Conservation (phyloP, 2,888 invertebrate species). For the Cacoxenus indagator region DNA sequence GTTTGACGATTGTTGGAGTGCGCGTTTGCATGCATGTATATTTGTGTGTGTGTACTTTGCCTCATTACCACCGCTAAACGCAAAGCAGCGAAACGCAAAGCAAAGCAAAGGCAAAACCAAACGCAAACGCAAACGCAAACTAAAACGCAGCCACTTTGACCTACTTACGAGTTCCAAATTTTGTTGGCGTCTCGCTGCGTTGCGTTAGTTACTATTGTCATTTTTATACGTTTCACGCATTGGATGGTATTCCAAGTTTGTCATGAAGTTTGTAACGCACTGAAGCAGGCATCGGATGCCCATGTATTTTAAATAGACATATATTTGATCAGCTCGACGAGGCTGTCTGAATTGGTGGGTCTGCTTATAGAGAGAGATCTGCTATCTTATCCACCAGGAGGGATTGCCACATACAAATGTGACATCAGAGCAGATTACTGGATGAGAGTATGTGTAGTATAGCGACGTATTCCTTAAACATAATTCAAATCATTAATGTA, state of each 20-base stretch:
- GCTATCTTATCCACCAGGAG: too few species aligned
- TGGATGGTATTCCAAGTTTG: constrained; percentile 41
- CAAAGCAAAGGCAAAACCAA: constrained; percentile 26
- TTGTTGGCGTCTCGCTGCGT: constrained; percentile 30
- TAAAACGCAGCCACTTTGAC: constrained; percentile 54
- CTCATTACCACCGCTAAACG: constrained; percentile 16
- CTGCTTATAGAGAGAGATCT: too few species aligned
- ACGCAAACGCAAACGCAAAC: constrained; percentile 13
- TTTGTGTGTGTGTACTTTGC: constrained; percentile 1
- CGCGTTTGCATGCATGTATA: neutral
- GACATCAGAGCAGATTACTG: too few species aligned
- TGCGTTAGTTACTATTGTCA: neutral
- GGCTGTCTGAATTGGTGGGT: too few species aligned
- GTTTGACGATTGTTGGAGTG: neutral
- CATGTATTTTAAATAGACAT: too few species aligned
- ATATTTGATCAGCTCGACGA: too few species aligned
- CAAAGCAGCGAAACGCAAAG: constrained; percentile 24
- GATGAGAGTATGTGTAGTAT: too few species aligned
- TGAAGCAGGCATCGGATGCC: too few species aligned
- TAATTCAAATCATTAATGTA: too few species aligned
- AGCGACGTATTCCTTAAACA: too few species aligned
- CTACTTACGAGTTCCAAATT: constrained; percentile 60
- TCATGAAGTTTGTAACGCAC: too few species aligned
- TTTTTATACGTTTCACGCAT: constrained; percentile 46
- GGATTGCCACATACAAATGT: too few species aligned